Evolutionary conservation across 2,113 vertebrate species (phyloP).

Genomic region (Microtus oregoni): DNA sequence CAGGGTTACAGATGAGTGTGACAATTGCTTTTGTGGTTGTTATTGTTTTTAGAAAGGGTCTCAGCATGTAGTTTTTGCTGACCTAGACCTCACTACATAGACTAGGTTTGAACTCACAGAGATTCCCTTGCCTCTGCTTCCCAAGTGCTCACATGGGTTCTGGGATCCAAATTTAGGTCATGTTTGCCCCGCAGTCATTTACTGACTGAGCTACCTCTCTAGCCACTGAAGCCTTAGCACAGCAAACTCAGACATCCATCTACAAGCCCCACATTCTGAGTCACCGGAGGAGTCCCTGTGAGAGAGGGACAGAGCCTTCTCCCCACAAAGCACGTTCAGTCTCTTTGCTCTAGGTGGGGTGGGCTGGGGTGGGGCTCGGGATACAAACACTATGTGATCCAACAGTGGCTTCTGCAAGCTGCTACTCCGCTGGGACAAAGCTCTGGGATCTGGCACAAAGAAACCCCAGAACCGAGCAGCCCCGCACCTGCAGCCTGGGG

Average conservation of each 20-base stretch:
- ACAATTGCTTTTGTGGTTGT: background rate
- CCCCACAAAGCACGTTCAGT: conserved; percentile 17
- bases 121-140: background rate
- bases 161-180: background rate
- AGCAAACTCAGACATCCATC: conserved; percentile 45
- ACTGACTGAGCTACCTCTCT: background rate
- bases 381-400: conserved; percentile 81
- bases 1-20: background rate
- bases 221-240: background rate
- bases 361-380: background rate
- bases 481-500: conserved; percentile 87
- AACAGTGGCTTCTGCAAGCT: conserved; percentile 86
- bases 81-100: background rate
- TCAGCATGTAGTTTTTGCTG: background rate
- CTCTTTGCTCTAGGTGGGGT: background rate
- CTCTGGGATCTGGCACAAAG: conserved; percentile 83
- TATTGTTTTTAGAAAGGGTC: background rate
- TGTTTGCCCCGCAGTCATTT: background rate
- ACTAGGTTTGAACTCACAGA: background rate
- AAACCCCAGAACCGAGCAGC: conserved; percentile 75
- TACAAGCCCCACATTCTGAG: conserved; percentile 27
- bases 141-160: background rate
- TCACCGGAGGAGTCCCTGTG: conserved; percentile 9
- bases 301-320: background rate
- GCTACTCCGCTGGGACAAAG: conserved; percentile 78